These are phyloP conservation scores for Cinara cedri DNA, from an alignment of 2,888 invertebrate genomes.

Conservation along the genomic window DNA sequence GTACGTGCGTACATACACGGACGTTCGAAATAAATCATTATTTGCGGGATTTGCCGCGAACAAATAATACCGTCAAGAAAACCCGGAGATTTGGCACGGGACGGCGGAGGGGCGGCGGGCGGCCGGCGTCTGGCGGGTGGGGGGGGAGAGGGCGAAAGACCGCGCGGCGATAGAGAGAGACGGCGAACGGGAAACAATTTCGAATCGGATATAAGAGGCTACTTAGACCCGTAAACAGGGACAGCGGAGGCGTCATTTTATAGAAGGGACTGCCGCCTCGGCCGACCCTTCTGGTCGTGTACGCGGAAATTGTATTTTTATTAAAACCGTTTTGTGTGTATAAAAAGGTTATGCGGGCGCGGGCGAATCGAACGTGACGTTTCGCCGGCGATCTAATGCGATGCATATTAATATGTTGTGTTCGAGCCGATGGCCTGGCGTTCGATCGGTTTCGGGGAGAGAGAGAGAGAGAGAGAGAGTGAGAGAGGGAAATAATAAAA, in stretches of 20 bases:
- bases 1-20: too few species aligned
- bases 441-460: too few species aligned
- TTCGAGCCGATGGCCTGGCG: too few species aligned
- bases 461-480: too few species aligned
- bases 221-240: conserved; percentile 53
- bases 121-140: too few species aligned
- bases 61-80: conserved; percentile 55
- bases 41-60: conserved; percentile 53
- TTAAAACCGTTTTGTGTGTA: conserved; percentile 37
- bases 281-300: conserved; percentile 38
- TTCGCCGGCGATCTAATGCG: too few species aligned
- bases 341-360: too few species aligned
- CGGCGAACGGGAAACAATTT: conserved; percentile 53
- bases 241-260: conserved; percentile 27
- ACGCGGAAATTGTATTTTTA: conserved; percentile 45
- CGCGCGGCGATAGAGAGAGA: background rate
- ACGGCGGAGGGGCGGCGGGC: background rate
- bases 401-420: too few species aligned
- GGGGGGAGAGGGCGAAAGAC: background rate
- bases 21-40: conserved; percentile 55
- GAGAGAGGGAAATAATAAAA: too few species aligned
- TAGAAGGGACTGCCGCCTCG: conserved; percentile 35
- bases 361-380: conserved; percentile 14
- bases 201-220: conserved; percentile 55
- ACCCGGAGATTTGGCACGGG: conserved; percentile 52